Percentiles rank a stretch among this genome's conserved stretches.
phyloP scores from a whole-genome alignment of 1,140 invertebrate species.

The Oppia nitens region DNA sequence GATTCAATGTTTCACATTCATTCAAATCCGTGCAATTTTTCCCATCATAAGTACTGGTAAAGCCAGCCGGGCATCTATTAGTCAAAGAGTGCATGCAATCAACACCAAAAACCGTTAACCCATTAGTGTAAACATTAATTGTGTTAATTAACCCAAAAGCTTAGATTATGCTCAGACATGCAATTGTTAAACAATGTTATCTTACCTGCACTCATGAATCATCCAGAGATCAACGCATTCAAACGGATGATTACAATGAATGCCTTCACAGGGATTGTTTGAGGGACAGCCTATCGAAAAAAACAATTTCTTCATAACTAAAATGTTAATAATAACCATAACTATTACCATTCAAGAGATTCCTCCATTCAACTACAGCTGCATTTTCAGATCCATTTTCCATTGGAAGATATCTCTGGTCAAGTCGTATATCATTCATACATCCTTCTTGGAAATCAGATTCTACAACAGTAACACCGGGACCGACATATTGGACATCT shows the following conservation, averaged over 20 bases:
- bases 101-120: neutral
- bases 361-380: slow-evolving; percentile 73
- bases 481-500: slow-evolving; percentile 79
- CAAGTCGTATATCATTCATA: slow-evolving; percentile 64
- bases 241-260: slow-evolving; percentile 66
- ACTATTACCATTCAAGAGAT: slow-evolving; percentile 67
- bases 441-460: slow-evolving; percentile 86
- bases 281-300: too few species aligned
- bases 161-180: neutral
- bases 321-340: too few species aligned
- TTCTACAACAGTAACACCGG: slow-evolving; percentile 58
- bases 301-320: too few species aligned
- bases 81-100: neutral
- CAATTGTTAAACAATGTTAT: neutral
- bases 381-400: slow-evolving; percentile 89
- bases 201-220: slow-evolving; percentile 85
- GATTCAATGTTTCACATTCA: slow-evolving; percentile 67
- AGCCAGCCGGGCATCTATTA: slow-evolving; percentile 70
- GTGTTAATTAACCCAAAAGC: neutral
- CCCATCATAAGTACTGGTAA: slow-evolving; percentile 64
- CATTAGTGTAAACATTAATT: too few species aligned
- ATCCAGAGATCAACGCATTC: slow-evolving; percentile 93
- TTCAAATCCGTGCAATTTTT: slow-evolving; percentile 84
- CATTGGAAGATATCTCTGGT: slow-evolving; percentile 79
- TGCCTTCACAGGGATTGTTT: slow-evolving; percentile 75